Conservation (phyloP, 2,113 vertebrate species). For the Sprattus sprattus region DNA sequence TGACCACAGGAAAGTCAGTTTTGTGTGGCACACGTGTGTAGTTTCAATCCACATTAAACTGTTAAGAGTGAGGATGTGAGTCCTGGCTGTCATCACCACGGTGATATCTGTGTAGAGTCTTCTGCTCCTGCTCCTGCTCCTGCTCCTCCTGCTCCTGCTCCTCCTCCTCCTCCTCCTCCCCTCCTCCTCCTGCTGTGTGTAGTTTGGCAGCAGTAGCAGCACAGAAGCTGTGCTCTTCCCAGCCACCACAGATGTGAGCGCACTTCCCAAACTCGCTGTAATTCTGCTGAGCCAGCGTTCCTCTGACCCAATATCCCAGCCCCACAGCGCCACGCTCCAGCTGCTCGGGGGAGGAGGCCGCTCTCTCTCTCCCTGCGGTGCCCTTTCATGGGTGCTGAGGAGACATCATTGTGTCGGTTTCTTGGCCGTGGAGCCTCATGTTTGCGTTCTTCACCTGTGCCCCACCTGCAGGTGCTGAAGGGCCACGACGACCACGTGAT, state of each 20-base stretch:
- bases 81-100: background rate
- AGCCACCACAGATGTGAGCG: background rate
- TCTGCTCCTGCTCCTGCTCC: background rate
- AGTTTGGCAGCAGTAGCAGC: background rate
- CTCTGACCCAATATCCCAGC: background rate
- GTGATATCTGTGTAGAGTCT: background rate
- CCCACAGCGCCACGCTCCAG: background rate
- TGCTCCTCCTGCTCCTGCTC: background rate
- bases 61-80: background rate
- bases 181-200: background rate
- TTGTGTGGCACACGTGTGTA: background rate
- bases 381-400: background rate
- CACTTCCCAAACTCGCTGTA: slow-evolving; percentile 4
- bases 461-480: slow-evolving; percentile 86
- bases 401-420: background rate
- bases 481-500: slow-evolving; percentile 98
- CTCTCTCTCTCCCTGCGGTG: background rate
- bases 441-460: background rate
- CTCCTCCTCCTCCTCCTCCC: background rate
- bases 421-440: background rate
- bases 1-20: background rate
- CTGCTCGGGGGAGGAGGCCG: background rate
- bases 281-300: background rate
- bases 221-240: background rate
- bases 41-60: background rate